Percentiles rank a stretch among this genome's conserved stretches.
phyloP scores from a whole-genome alignment of 2,797 vertebrate species.

The Prunella strophiata region DNA sequence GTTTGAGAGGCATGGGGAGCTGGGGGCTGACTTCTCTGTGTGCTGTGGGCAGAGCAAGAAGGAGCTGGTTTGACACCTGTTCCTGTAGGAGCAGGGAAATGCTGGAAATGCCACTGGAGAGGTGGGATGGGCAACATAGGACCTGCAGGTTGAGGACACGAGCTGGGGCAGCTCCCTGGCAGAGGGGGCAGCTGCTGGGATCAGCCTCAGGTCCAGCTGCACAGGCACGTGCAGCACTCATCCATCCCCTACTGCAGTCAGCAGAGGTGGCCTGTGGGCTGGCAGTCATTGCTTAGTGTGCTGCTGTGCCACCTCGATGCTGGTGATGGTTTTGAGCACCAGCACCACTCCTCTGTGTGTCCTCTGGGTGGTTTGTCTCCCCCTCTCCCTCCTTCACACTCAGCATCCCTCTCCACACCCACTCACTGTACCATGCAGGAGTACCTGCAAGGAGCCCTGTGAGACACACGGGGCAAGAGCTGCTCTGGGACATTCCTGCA shows the following conservation, averaged over 20 bases:
- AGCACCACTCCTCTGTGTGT: background rate
- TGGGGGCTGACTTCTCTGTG: background rate
- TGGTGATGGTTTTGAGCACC: background rate
- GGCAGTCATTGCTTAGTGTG: background rate
- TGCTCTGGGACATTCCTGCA: background rate
- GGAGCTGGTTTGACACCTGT: background rate
- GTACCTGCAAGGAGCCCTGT: background rate
- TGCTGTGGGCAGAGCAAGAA: background rate
- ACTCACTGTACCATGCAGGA: background rate
- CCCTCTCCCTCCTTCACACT: background rate
- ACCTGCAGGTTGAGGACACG: background rate
- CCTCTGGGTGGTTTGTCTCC: background rate
- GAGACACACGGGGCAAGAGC: background rate
- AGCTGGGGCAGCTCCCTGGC: background rate
- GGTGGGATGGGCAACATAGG: background rate
- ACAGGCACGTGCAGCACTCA: background rate
- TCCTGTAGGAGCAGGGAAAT: background rate
- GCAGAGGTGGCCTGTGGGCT: background rate
- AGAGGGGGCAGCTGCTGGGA: background rate
- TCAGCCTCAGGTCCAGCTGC: background rate
- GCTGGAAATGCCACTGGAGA: background rate
- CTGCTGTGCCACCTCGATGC: background rate
- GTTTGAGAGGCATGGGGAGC: background rate
- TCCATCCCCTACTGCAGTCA: fast-evolving
- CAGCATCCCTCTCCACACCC: background rate